Base-by-base conservation (phyloP, 2,797 vertebrate genomes). In the Ctenosaura bakeri region DNA sequence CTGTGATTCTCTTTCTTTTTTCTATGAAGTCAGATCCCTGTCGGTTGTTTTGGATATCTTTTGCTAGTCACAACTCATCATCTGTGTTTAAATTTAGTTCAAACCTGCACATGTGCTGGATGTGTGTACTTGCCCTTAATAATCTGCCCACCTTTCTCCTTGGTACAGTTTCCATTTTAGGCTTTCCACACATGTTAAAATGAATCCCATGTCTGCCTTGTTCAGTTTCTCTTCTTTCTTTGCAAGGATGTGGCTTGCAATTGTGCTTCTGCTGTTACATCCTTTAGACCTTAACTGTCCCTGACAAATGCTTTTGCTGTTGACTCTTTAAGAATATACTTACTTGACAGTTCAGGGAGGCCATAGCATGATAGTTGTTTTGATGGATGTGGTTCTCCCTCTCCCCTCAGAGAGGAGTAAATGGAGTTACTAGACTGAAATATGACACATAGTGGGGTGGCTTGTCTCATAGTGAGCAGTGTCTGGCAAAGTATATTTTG, bases 311-410 rank as follows among this genome's bases (percentile, higher is more conserved):
- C 32, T 83, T 35, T 46, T 22, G 24, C 35, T 78, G 29, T 88
- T 78, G 73, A 46, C 62, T 90, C 74, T 90, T 90, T 90, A 20
- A 83, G 66, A 90, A 88, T 84, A 74, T 79, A 46, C 80, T 88
- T 83, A 7, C 69, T 76, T 87, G 69, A 77, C 79, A 69, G 29
- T 90, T 90, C 74, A 73, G 62, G 86, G 59, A 78, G 80, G 73
- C 62, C 22, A 16, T 22, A 64, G 85, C 32, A 54, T 71, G 59
- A 90, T 71, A 78, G 59, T n/a, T 14, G 18, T 87, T 90, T 84
- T 84, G 80, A 90, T 78, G 35, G 71, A 88, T 77, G 26, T 71
- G 59, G 76, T 20, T 35, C 6, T 16, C 13, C 42, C 89, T 32
- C 35, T 1, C 35, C 46, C 24, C 80, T 83, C 56, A 52, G 59